These are phyloP conservation scores for Sebastes kiyomatsui DNA, from an alignment of 2,797 vertebrate species.

Conservation along the genomic window DNA sequence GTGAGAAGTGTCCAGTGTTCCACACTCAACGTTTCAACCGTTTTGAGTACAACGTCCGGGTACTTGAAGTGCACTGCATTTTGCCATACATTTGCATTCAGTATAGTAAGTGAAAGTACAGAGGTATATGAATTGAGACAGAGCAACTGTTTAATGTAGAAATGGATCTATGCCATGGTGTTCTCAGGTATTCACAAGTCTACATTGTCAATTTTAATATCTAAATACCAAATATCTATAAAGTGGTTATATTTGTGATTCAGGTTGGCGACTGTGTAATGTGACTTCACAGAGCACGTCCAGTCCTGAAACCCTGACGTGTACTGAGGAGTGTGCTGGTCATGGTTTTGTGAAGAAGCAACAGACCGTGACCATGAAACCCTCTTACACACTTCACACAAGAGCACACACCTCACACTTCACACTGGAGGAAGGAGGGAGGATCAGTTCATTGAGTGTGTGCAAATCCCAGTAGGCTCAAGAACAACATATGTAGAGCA, in stretches of 20 bases:
- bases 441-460: background rate
- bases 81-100: too few species aligned
- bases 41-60: too few species aligned
- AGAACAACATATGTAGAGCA: slow-evolving; percentile 47
- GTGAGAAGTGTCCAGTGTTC: too few species aligned
- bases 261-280: background rate
- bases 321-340: background rate
- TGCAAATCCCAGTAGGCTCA: slow-evolving; percentile 1
- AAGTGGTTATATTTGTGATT: background rate
- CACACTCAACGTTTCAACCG: background rate
- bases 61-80: too few species aligned
- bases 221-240: background rate
- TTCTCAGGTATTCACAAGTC: background rate
- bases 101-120: too few species aligned
- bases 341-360: slow-evolving; percentile 30
- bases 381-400: background rate
- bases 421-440: background rate
- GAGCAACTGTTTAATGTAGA: background rate
- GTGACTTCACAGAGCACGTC: background rate
- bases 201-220: background rate
- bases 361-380: slow-evolving; percentile 4
- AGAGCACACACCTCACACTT: slow-evolving; percentile 12
- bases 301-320: background rate
- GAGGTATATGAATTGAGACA: too few species aligned
- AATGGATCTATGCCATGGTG: background rate